Base-by-base conservation (phyloP, 2,113 vertebrate genomes). In the Lasiurus cinereus region DNA sequence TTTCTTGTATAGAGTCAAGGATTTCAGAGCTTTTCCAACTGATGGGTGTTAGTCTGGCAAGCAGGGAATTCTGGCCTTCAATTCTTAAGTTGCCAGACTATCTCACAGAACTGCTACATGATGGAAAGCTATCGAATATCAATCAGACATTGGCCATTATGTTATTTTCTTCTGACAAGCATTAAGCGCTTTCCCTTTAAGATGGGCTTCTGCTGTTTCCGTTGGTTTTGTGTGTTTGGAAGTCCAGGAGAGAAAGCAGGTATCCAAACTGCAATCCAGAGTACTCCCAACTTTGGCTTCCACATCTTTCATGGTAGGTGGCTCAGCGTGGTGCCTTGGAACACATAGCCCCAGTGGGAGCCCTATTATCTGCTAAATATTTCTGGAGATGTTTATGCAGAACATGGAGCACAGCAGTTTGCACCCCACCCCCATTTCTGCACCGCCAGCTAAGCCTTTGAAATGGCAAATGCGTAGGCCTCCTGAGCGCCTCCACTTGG, bases 321-420 rank as follows among this genome's bases (percentile, higher is more conserved):
- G 88, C 90, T 88, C 96, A n/a, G 64, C 13, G 16, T 78, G 91
- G 87, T 83, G 84, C 93, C 92, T 97, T 94, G 96, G 93, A 97
- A 88, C 85, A 82, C 93, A 43, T 0, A 11, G 69, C 39, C 84
- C 90, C 93, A 85, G 93, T 95, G 93, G 96, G 94, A 95, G 56
- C 36, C 93, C 90, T 96, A 92, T 97, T 96, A 97, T 96, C 93
- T 92, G 93, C 96, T 96, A 94, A 97, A 94, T 96, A 97, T 96
- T 97, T 97, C 95, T 96, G 92, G 90, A 94, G 97, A 95, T 93
- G 78, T 92, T 97, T 93, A 94, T 91, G 90, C 67, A 88, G 94
- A 94, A 94, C 84, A 36, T 74, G 80, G 80, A 94, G 82, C 96
- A 48, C 93, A 88, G 95, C 82, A 88, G 92, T 90, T 74, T 62